These are phyloP conservation scores for Drosophila sp. DNA, from an alignment of 1,140 invertebrate genomes.

Conservation along the genomic window DNA sequence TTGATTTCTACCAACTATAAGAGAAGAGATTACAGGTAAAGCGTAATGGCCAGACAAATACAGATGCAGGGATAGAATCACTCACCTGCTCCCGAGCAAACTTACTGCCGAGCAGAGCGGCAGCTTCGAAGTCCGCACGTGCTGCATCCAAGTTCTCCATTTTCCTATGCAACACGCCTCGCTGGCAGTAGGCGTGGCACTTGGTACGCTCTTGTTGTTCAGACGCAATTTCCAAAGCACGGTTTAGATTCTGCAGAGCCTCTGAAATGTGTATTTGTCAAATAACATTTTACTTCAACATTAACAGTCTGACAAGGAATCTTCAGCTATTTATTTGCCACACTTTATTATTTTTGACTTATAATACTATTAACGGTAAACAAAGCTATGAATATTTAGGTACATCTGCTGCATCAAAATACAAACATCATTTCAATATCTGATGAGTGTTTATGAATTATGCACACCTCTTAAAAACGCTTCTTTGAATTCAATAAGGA, in stretches of 20 bases:
- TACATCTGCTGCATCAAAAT: too few relatives aligned
- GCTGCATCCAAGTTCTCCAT: conserved; percentile 87
- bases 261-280: conserved; percentile 85
- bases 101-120: conserved; percentile 89
- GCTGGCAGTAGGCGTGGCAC: conserved; percentile 91
- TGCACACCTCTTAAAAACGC: too few relatives aligned
- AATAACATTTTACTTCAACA: conserved; percentile 9
- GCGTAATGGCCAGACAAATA: too few relatives aligned
- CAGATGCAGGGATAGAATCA: too few relatives aligned
- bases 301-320: not conserved
- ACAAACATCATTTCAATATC: too few relatives aligned
- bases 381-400: too few relatives aligned
- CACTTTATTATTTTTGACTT: too few relatives aligned
- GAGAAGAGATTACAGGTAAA: too few relatives aligned
- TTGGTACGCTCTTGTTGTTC: conserved; percentile 87
- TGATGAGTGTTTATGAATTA: too few relatives aligned
- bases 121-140: conserved; percentile 89
- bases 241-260: conserved; percentile 89
- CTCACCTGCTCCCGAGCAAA: conserved; percentile 90
- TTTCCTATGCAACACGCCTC: conserved; percentile 89
- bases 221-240: conserved; percentile 87
- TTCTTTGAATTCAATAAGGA: too few relatives aligned
- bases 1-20: conserved; percentile 90
- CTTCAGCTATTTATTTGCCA: too few relatives aligned
- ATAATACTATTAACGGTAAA: too few relatives aligned